These are phyloP conservation scores for Cynopterus sphinx DNA, from an alignment of 2,797 vertebrate species.

Conservation along the genomic window DNA sequence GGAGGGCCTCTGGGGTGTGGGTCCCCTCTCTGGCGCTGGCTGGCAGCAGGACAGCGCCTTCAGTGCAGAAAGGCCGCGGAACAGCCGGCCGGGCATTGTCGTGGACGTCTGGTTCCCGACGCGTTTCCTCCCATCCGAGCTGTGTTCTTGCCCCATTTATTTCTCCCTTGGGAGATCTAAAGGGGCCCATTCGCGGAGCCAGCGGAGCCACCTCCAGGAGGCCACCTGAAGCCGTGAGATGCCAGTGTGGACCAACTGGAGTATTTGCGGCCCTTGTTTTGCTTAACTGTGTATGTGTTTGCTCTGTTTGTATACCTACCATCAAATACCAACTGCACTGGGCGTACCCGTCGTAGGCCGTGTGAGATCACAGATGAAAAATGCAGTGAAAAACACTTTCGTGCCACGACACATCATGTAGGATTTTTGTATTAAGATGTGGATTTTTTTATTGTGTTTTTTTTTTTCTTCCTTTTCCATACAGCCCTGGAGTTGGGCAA, in stretches of 20 bases:
- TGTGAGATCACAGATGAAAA: conserved; percentile 96
- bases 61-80: neutral
- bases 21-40: neutral
- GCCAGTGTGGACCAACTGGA: conserved; percentile 82
- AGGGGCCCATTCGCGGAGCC: neutral
- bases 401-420: conserved; percentile 94
- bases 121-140: neutral
- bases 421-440: conserved; percentile 93
- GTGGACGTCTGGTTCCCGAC: neutral
- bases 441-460: conserved; percentile 84
- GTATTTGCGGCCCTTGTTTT: conserved; percentile 83
- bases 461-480: conserved; percentile 69
- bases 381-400: conserved; percentile 98
- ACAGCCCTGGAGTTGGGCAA: conserved; percentile 73
- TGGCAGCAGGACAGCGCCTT: neutral
- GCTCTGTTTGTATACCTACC: conserved; percentile 86
- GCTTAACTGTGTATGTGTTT: conserved; percentile 85
- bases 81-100: neutral
- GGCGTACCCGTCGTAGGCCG: conserved; percentile 91
- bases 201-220: conserved; percentile 66
- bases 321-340: conserved; percentile 89
- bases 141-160: neutral
- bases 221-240: conserved; percentile 73
- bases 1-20: neutral
- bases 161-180: neutral